Conservation (phyloP, 2,888 invertebrate species). For the Pachliopta kotzebuea region DNA sequence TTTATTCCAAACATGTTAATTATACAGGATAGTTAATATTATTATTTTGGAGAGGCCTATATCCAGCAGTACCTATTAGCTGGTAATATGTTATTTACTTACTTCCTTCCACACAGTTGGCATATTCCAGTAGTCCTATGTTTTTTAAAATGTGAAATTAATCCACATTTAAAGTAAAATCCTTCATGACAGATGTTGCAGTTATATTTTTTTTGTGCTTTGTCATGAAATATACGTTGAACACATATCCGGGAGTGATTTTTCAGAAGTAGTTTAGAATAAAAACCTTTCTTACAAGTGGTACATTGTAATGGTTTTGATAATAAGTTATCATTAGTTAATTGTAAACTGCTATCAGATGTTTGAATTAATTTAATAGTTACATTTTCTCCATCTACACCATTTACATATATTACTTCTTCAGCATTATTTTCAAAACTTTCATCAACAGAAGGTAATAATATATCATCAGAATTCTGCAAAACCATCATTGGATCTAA, state of each 20-base stretch:
- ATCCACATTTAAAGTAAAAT: slow-evolving; percentile 82
- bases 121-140: slow-evolving; percentile 83
- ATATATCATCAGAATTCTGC: slow-evolving; percentile 75
- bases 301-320: slow-evolving; percentile 79
- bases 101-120: slow-evolving; percentile 85
- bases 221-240: slow-evolving; percentile 43
- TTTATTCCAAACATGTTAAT: too few relatives aligned
- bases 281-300: slow-evolving; percentile 78
- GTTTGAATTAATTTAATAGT: slow-evolving; percentile 63
- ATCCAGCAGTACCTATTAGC: too few relatives aligned
- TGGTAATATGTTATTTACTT: slow-evolving; percentile 65
- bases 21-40: too few relatives aligned
- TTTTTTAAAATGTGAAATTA: slow-evolving; percentile 83
- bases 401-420: slow-evolving; percentile 50
- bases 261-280: slow-evolving; percentile 80
- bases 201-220: slow-evolving; percentile 46
- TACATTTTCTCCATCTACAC: slow-evolving; percentile 52
- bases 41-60: too few relatives aligned
- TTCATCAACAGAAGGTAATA: slow-evolving; percentile 39
- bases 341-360: slow-evolving; percentile 27
- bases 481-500: slow-evolving; percentile 86
- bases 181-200: slow-evolving; percentile 82
- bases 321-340: slow-evolving; percentile 35
- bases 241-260: slow-evolving; percentile 82
- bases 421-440: slow-evolving; percentile 35